Base-by-base conservation (phyloP, 2,113 vertebrate genomes). In the Pyxicephalus adspersus region DNA sequence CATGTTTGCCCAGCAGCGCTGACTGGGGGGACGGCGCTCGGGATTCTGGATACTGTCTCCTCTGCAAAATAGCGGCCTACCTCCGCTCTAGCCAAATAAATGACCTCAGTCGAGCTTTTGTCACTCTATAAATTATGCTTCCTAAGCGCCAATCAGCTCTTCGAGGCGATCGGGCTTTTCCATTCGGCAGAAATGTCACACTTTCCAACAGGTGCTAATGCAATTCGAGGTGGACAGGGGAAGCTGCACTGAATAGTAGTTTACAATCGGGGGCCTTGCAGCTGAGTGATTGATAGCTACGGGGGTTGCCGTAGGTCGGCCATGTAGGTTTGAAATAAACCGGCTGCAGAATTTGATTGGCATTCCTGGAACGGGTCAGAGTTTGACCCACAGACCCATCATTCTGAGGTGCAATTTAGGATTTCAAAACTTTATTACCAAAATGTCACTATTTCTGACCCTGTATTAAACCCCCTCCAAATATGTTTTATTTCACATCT, bases 141-240 rank as follows among this genome's bases (percentile, higher is more conserved):
- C 15, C 15, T 4, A 54, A 23, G 55, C 55, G 22, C 22, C 68
- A 51, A 13, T 73, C 19, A 38, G 67, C 26, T 52, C 57, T 20
- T 17, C 13, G 38, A 28, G 38, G 19, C 58, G 17, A 72, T 54
- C 58, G 23, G 45, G 8, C 38, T 64, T 64, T 81, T 81, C 78
- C 55, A 72, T 71, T n/a, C 57, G 57, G 22, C 28, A 60, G 13
- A 79, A 60, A 70, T 19, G 17, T 80, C 67, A 63, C 28, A 72
- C 29, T 71, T 80, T 72, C 78, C 66, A 61, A 29, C 78, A 80
- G 67, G 67, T 80, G 67, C 58, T 71, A 55, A 71, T 70, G 34
- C 77, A 61, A 51, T 55, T 57, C 66, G 18, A 17, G 16, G n/a
- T 15, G 26, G 57, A 65, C 3, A 20, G 25, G 31, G 28, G 55